Conservation (phyloP, 2,888 invertebrate species). For the Synanthedon vespiformis region DNA sequence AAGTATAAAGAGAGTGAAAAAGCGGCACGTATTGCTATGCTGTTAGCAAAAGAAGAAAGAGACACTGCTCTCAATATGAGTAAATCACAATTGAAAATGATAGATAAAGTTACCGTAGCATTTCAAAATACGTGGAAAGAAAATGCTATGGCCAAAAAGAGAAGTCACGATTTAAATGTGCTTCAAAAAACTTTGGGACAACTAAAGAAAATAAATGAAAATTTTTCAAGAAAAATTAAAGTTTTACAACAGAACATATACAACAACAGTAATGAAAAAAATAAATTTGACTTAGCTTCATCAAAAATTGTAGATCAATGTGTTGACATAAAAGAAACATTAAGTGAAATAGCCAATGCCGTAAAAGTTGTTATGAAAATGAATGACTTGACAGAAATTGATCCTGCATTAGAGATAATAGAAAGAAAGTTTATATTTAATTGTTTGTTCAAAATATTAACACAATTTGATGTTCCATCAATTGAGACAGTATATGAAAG, state of each 20-base stretch:
- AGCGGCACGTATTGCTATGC: slow-evolving; percentile 62
- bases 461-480: slow-evolving; percentile 46
- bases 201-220: slow-evolving; percentile 54
- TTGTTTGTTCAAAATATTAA: slow-evolving; percentile 66
- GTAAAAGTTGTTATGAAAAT: slow-evolving; percentile 71
- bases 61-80: slow-evolving; percentile 73
- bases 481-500: slow-evolving; percentile 68
- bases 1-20: slow-evolving; percentile 71
- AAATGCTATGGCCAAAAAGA: slow-evolving; percentile 51
- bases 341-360: slow-evolving; percentile 73
- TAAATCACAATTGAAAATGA: slow-evolving; percentile 73
- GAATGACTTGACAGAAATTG: slow-evolving; percentile 43
- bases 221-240: slow-evolving; percentile 52
- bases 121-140: slow-evolving; percentile 66
- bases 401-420: slow-evolving; percentile 47
- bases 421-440: slow-evolving; percentile 63
- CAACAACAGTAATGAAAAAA: slow-evolving; percentile 56
- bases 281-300: slow-evolving; percentile 50
- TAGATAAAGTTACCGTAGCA: slow-evolving; percentile 72
- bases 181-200: slow-evolving; percentile 47
- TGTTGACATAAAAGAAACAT: slow-evolving; percentile 64
- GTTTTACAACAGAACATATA: slow-evolving; percentile 71
- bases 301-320: slow-evolving; percentile 63
- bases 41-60: slow-evolving; percentile 73
- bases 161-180: slow-evolving; percentile 42